A percentile compares a stretch with the other conserved stretches of the same genome.
These are phyloP conservation scores for Dioctria linearis DNA, from an alignment of 2,888 invertebrate genomes.

Conservation along the genomic window DNA sequence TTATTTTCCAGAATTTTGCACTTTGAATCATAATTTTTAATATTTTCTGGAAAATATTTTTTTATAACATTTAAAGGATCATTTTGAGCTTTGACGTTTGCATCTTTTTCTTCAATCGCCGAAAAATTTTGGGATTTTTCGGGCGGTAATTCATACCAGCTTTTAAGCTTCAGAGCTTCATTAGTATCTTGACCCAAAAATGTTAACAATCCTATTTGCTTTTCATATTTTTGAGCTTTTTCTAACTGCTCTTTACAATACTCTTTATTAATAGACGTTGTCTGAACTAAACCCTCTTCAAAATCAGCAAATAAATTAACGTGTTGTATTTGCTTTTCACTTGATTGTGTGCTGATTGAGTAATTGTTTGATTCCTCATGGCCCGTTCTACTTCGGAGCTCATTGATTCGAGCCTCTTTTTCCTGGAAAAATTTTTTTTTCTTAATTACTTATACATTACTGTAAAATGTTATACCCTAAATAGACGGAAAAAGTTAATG, in stretches of 20 bases:
- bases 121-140: conserved; percentile 59
- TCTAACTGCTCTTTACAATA: conserved; percentile 91
- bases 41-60: conserved; percentile 55
- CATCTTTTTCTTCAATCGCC: conserved; percentile 73
- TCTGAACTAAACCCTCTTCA: conserved; percentile 72
- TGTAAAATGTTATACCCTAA: too few species aligned
- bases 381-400: conserved; percentile 64
- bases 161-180: conserved; percentile 86
- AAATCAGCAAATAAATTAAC: conserved; percentile 84
- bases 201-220: conserved; percentile 95
- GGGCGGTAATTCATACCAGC: conserved; percentile 88
- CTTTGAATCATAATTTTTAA: too few species aligned
- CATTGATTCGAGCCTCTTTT: conserved; percentile 67
- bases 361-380: conserved; percentile 35
- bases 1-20: conserved; percentile 41
- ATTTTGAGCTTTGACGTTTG: conserved; percentile 77
- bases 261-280: conserved; percentile 83
- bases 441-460: too few species aligned
- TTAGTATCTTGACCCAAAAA: conserved; percentile 95
- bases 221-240: conserved; percentile 96
- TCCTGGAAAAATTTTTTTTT: conserved; percentile 64
- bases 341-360: not conserved
- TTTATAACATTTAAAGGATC: conserved; percentile 85
- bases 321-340: conserved; percentile 71
- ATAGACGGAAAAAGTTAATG: too few species aligned